Evolutionary conservation across 2,888 invertebrate genomes (phyloP).

Genomic region (Pteria penguin): DNA sequence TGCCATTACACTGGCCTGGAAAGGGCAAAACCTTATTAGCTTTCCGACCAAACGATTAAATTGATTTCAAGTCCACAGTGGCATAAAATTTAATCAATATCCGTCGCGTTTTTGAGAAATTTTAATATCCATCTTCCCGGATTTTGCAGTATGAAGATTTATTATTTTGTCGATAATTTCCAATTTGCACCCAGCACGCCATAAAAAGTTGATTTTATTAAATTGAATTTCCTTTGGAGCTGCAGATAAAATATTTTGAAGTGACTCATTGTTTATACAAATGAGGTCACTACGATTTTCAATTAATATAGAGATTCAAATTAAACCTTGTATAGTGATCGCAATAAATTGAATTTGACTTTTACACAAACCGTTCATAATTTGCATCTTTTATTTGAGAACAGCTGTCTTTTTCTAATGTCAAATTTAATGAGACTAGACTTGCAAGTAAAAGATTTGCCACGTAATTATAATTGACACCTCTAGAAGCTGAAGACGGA

Average conservation of each 20-base stretch:
- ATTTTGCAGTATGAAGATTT: constrained; percentile 30
- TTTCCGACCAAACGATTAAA: constrained; percentile 24
- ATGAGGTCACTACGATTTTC: constrained; percentile 3
- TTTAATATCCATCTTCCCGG: constrained; percentile 20
- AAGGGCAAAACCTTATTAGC: constrained; percentile 22
- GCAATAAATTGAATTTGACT: neutral
- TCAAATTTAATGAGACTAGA: constrained; percentile 12
- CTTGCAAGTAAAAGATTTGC: constrained; percentile 12
- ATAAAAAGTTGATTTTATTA: constrained; percentile 22
- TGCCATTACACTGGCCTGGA: constrained; percentile 3
- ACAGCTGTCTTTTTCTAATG: constrained; percentile 27
- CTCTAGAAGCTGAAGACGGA: constrained; percentile 10
- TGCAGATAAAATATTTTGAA: neutral
- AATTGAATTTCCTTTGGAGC: constrained; percentile 24
- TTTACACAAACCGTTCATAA: constrained; percentile 2
- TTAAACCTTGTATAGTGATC: neutral
- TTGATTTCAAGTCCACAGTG: constrained; percentile 23
- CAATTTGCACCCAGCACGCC: constrained; percentile 40
- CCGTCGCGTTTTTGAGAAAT: constrained; percentile 17
- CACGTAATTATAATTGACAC: constrained; percentile 23
- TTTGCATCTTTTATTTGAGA: neutral
- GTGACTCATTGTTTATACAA: constrained; percentile 22
- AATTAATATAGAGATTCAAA: constrained; percentile 29
- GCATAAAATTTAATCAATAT: constrained; percentile 36
- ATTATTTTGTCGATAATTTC: constrained; percentile 40